These are phyloP conservation scores for Scaptomyza cyrtandrae DNA, from an alignment of 2,888 invertebrate genomes.

Conservation along the genomic window DNA sequence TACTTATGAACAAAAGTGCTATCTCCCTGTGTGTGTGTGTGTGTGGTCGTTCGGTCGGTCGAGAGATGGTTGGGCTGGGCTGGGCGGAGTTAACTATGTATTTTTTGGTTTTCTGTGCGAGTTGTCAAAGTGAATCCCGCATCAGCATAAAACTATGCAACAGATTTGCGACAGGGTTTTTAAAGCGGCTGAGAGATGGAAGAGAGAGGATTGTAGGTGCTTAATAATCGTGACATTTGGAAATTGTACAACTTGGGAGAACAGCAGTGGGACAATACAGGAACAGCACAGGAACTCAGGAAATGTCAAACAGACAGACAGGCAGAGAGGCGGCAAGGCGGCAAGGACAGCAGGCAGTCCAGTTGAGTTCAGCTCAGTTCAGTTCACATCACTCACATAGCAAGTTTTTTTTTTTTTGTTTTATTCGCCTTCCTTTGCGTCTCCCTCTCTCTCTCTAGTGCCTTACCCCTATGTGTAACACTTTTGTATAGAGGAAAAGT, in stretches of 20 bases:
- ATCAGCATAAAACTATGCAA: constrained; percentile 45
- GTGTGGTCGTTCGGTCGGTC: no score
- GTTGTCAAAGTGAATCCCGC: constrained; percentile 46
- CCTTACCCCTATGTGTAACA: constrained; percentile 17
- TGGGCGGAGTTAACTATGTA: constrained; percentile 33
- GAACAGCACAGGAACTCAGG: constrained; percentile 34
- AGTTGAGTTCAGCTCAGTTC: constrained; percentile 18
- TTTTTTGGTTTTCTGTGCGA: constrained; percentile 29
- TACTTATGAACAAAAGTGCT: constrained; percentile 33
- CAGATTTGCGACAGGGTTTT: constrained; percentile 21
- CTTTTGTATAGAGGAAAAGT: constrained; percentile 7
- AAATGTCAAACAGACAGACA: constrained; percentile 41
- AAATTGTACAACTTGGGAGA: constrained; percentile 42
- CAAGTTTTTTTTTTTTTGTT: constrained; percentile 8
- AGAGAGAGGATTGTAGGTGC: background rate
- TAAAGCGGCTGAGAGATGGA: background rate
- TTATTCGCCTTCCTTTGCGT: no score
- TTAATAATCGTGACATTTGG: constrained; percentile 60
- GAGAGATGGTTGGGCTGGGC: background rate
- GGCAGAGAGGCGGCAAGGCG: constrained; percentile 4
- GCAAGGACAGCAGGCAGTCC: constrained; percentile 8
- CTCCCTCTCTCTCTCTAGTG: background rate
- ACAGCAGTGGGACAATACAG: background rate
- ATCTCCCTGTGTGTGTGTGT: background rate
- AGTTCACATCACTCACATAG: constrained; percentile 48